Evolutionary conservation across 2,113 vertebrate genomes (phyloP).

Genomic region (Crocuta crocuta): DNA sequence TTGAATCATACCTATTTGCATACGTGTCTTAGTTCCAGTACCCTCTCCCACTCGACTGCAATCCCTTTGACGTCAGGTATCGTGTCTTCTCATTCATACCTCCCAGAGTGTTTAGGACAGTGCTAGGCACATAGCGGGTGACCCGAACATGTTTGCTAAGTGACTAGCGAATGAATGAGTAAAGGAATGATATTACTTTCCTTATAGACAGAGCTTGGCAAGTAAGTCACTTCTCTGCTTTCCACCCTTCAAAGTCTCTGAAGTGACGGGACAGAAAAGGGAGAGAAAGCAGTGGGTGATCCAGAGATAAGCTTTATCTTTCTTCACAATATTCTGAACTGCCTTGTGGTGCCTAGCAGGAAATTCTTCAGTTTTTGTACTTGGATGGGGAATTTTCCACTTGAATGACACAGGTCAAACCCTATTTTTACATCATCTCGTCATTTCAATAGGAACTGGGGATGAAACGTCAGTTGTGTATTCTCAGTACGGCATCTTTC

Average conservation of each 20-base stretch:
- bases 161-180: not conserved
- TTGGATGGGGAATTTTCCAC: not conserved
- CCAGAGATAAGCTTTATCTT: not conserved
- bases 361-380: not conserved
- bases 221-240: not conserved
- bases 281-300: not conserved
- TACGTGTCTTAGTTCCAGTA: not conserved
- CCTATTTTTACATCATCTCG: not conserved
- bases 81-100: not conserved
- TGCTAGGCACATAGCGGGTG: not conserved
- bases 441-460: not conserved
- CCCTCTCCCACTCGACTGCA: not conserved
- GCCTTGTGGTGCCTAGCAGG: not conserved
- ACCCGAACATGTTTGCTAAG: not conserved
- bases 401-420: not conserved
- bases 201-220: not conserved
- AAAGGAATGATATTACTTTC: not conserved
- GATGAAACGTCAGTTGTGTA: not conserved
- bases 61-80: not conserved
- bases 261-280: not conserved
- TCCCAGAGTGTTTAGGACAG: not conserved
- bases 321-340: not conserved
- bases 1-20: not conserved
- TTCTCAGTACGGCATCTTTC: not conserved
- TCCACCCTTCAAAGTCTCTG: not conserved